phyloP scores from a whole-genome alignment of 92 coral and sea anemone species.

The Scolanthus callimorphus region DNA sequence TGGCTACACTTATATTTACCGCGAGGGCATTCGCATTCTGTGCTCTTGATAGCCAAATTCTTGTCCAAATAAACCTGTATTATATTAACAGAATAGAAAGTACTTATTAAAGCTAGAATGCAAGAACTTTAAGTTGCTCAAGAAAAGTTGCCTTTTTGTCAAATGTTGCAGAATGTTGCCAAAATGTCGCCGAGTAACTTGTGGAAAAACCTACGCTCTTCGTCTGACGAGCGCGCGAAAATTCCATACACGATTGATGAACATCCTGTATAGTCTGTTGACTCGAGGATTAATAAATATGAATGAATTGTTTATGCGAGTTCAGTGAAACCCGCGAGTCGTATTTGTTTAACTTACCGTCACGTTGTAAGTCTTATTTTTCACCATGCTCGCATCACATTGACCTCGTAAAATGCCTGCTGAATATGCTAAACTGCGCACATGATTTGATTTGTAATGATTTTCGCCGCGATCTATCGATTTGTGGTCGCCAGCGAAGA shows the following conservation, averaged over 20 bases:
- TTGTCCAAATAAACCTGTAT: constrained; percentile 35
- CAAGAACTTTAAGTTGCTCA: too few species aligned
- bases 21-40: constrained; percentile 32
- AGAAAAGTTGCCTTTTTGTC: too few species aligned
- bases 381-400: constrained; percentile 48
- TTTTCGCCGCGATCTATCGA: constrained; percentile 43
- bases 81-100: neutral
- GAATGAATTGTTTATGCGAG: too few species aligned
- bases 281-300: too few species aligned
- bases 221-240: too few species aligned
- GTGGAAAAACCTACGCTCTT: too few species aligned
- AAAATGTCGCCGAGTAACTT: too few species aligned
- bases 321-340: too few species aligned
- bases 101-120: neutral
- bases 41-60: constrained; percentile 20
- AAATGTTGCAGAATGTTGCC: too few species aligned
- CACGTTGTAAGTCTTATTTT: constrained; percentile 32
- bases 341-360: constrained; percentile 58
- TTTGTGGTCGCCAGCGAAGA: constrained; percentile 36
- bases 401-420: constrained; percentile 34
- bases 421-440: constrained; percentile 20
- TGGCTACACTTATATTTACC: constrained; percentile 43
- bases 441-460: constrained; percentile 27
- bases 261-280: too few species aligned
- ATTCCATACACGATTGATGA: too few species aligned